A percentile compares a stretch with the other conserved stretches of the same genome.
These are phyloP conservation scores for Microchrysa polita DNA, from an alignment of 2,888 invertebrate species.

Conservation along the genomic window DNA sequence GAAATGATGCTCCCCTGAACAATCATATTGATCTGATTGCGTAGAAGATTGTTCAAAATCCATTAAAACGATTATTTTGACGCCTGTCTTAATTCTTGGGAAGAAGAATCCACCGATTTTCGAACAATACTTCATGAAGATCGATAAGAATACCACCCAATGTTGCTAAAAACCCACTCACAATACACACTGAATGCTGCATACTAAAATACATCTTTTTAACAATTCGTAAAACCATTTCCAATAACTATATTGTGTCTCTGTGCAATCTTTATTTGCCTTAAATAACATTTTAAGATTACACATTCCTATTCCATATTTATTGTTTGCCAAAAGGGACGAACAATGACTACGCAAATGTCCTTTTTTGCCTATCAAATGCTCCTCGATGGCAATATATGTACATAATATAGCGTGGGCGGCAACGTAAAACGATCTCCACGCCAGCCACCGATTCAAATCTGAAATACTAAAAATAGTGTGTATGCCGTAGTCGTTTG, in stretches of 20 bases:
- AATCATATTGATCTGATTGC: no score
- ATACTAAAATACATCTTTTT: background rate
- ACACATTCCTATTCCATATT: constrained; percentile 30
- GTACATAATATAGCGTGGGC: background rate
- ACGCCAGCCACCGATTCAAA: constrained; percentile 23
- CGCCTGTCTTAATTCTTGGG: no score
- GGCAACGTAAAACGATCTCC: background rate
- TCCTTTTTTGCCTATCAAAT: constrained; percentile 22
- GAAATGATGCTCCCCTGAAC: no score
- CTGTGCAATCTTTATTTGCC: constrained; percentile 23
- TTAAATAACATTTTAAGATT: background rate
- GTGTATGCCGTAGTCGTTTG: background rate
- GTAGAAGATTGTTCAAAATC: no score
- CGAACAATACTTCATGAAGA: no score
- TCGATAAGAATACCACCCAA: no score
- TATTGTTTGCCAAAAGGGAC: constrained; percentile 26
- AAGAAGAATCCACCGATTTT: no score
- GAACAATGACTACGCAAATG: constrained; percentile 32
- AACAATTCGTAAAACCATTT: background rate
- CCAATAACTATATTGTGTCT: constrained; percentile 20
- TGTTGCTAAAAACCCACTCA: no score
- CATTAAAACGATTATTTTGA: no score
- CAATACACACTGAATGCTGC: no score
- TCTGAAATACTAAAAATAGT: constrained; percentile 12
- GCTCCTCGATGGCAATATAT: background rate